phyloP scores from a whole-genome alignment of 2,888 invertebrate species.

The Ashinkailepas kermadecensis region DNA sequence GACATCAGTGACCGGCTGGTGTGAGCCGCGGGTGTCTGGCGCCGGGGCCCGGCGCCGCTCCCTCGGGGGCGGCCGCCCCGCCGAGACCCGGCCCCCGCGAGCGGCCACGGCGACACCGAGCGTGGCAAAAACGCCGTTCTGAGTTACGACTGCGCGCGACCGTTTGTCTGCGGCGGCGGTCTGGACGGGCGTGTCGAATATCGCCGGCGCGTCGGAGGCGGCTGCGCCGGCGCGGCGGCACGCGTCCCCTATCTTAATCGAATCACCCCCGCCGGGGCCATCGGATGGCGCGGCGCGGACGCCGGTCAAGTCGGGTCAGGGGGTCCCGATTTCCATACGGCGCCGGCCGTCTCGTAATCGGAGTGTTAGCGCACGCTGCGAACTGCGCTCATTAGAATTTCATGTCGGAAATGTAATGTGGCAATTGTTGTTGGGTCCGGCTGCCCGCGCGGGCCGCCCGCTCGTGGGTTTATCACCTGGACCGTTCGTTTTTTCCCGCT shows the following conservation, averaged over 20 bases:
- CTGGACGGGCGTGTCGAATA: background rate
- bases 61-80: no score
- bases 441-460: background rate
- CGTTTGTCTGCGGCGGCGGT: no score
- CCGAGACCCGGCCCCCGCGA: no score
- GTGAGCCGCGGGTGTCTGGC: no score
- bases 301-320: background rate
- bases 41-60: no score
- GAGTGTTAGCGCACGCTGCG: conserved; percentile 13
- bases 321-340: background rate
- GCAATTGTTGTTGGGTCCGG: conserved; percentile 4
- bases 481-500: background rate
- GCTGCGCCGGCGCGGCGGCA: background rate
- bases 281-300: background rate
- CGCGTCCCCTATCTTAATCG: conserved; percentile 9
- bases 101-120: no score
- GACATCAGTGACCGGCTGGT: no score
- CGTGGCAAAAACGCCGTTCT: no score
- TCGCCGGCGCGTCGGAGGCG: background rate
- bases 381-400: background rate
- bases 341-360: background rate
- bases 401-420: conserved; percentile 13
- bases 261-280: conserved; percentile 4
- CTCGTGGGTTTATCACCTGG: conserved; percentile 1
- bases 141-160: no score